A percentile compares a stretch with the other conserved stretches of the same genome.
These are phyloP conservation scores for Macropodus opercularis DNA, from an alignment of 2,797 vertebrate genomes.

Conservation along the genomic window DNA sequence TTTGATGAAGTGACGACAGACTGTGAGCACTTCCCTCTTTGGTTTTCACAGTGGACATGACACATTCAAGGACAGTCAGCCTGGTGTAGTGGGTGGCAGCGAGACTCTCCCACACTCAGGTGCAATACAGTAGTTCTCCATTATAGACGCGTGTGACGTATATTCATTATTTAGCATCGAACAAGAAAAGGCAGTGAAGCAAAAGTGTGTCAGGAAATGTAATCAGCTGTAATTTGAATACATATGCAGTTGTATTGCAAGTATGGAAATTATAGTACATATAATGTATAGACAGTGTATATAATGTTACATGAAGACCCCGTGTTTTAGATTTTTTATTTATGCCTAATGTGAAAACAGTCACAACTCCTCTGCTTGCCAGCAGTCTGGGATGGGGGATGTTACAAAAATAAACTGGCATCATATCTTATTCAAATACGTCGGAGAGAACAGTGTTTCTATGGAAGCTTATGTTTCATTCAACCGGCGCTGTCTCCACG, in stretches of 20 bases:
- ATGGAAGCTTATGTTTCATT: slow-evolving; percentile 49
- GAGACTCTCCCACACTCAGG: too few species aligned
- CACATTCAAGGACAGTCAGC: slow-evolving; percentile 29
- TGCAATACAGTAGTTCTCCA: slow-evolving; percentile 29
- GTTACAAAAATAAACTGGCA: slow-evolving; percentile 69
- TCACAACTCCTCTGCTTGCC: slow-evolving; percentile 60
- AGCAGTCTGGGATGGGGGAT: slow-evolving; percentile 59
- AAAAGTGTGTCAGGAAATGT: slow-evolving; percentile 32
- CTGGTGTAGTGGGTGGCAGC: slow-evolving; percentile 28
- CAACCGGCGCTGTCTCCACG: slow-evolving; percentile 43
- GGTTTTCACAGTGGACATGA: slow-evolving; percentile 2
- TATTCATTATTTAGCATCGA: slow-evolving; percentile 52
- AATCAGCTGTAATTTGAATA: slow-evolving; percentile 26
- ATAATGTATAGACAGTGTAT: slow-evolving; percentile 10
- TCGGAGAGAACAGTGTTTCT: slow-evolving; percentile 50
- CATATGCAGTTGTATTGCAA: not conserved
- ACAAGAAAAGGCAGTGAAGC: slow-evolving; percentile 31
- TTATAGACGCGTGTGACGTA: slow-evolving; percentile 8
- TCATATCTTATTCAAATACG: slow-evolving; percentile 73
- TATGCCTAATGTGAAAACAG: slow-evolving; percentile 47
- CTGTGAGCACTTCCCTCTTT: slow-evolving; percentile 5
- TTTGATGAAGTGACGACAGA: slow-evolving; percentile 6
- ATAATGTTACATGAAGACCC: slow-evolving; percentile 25
- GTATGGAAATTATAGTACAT: slow-evolving; percentile 12
- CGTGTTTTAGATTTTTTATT: slow-evolving; percentile 20